Conservation (phyloP, 37 sponge, comb jelly and placozoan genomes). For the Axinella damicornis region DNA sequence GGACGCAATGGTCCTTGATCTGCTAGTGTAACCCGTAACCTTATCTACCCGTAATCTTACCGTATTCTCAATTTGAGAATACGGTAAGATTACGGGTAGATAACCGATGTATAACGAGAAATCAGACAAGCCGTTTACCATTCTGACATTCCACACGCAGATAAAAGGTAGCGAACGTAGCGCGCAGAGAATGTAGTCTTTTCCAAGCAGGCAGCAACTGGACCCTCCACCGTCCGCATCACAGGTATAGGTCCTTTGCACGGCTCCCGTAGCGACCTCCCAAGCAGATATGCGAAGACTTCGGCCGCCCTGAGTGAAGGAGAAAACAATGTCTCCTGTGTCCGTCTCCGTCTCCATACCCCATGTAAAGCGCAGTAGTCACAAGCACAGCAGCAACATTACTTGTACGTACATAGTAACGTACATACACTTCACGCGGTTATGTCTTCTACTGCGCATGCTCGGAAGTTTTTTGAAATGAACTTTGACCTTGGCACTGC, state of each 20-base stretch:
- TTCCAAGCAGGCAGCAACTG: slow-evolving; percentile 33
- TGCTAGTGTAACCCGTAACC: too few relatives aligned
- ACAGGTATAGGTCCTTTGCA: slow-evolving; percentile 41
- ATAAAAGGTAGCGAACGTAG: slow-evolving; percentile 66
- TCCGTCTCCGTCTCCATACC: too few relatives aligned
- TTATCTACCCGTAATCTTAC: too few relatives aligned
- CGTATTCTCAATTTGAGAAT: too few relatives aligned
- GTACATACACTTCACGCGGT: background rate
- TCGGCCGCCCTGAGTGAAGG: slow-evolving; percentile 15
- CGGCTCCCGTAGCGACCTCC: slow-evolving; percentile 42
- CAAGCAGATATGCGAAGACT: slow-evolving; percentile 30
- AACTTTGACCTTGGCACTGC: background rate
- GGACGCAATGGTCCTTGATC: too few relatives aligned
- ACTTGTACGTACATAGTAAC: too few relatives aligned
- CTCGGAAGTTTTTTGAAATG: background rate
- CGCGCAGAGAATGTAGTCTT: slow-evolving; percentile 49
- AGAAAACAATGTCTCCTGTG: slow-evolving; percentile 31
- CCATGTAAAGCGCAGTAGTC: too few relatives aligned
- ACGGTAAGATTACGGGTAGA: too few relatives aligned
- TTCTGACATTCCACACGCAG: slow-evolving; percentile 70
- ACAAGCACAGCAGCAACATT: too few relatives aligned
- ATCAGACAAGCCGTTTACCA: slow-evolving; percentile 19
- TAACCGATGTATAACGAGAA: too few relatives aligned
- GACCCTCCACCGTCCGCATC: slow-evolving; percentile 17
- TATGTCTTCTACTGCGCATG: background rate